phyloP scores from a whole-genome alignment of 2,113 vertebrate genomes.

The Neolamprologus sp. region DNA sequence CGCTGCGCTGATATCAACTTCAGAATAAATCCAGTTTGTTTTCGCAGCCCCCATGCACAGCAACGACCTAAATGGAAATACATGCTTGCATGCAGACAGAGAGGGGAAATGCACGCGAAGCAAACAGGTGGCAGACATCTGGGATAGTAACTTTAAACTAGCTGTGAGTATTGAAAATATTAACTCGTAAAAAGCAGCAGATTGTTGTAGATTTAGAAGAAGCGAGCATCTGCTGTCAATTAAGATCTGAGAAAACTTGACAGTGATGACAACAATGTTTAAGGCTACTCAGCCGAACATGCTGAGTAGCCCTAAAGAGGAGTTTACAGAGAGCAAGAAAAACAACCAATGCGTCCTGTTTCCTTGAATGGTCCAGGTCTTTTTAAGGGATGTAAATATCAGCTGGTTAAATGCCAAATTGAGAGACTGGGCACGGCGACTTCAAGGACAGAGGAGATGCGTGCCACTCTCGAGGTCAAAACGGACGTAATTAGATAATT shows the following conservation, averaged over 20 bases:
- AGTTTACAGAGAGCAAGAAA: not conserved
- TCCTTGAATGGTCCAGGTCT: not conserved
- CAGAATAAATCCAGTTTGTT: not conserved
- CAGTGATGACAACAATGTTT: not conserved
- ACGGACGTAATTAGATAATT: not conserved
- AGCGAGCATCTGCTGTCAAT: not conserved
- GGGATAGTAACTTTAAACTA: not conserved
- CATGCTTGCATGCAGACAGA: not conserved
- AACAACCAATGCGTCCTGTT: not conserved
- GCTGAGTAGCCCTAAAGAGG: not conserved
- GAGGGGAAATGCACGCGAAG: not conserved
- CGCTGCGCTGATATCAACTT: not conserved
- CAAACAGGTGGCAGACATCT: slow-evolving; percentile 40
- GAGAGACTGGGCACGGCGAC: not conserved
- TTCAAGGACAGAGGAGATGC: not conserved
- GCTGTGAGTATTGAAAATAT: slow-evolving; percentile 1
- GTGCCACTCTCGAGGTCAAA: not conserved
- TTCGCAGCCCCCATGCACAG: not conserved
- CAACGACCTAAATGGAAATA: slow-evolving; percentile 2
- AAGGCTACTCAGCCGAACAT: not conserved
- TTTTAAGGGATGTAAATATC: not conserved
- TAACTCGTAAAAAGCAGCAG: not conserved
- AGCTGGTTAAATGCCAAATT: not conserved
- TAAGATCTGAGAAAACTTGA: not conserved
- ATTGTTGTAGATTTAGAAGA: not conserved